phyloP scores from a whole-genome alignment of 2,888 invertebrate species.

The Callinectes sapidus region DNA sequence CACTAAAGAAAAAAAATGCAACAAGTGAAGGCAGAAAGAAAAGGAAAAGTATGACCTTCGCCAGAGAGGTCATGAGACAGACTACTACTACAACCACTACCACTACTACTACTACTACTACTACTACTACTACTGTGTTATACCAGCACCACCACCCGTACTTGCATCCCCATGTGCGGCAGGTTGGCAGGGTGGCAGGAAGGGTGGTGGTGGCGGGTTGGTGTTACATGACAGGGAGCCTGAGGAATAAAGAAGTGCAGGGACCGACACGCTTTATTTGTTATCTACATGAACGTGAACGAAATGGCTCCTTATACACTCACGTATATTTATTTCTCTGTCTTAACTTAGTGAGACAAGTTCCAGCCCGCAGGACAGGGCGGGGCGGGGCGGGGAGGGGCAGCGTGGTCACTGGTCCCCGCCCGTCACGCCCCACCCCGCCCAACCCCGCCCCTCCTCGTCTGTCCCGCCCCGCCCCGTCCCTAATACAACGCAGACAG shows the following conservation, averaged over 20 bases:
- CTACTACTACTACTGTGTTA: background rate
- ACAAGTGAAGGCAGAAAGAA: too few relatives aligned
- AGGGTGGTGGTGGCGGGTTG: background rate
- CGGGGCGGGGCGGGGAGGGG: conserved; percentile 2
- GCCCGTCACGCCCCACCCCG: background rate
- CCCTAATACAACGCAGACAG: background rate
- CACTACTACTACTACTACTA: background rate
- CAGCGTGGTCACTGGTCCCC: background rate
- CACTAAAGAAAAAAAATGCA: too few relatives aligned
- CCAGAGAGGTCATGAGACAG: too few relatives aligned
- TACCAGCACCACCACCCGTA: background rate
- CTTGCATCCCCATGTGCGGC: background rate
- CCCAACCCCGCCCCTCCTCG: background rate
- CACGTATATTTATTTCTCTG: conserved; percentile 31
- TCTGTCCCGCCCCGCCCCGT: background rate
- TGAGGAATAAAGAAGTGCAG: conserved; percentile 45
- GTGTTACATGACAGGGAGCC: background rate
- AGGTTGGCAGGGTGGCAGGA: background rate
- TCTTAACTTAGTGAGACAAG: conserved; percentile 40
- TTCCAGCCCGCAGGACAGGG: conserved; percentile 43
- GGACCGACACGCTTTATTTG: conserved; percentile 59
- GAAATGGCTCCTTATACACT: conserved; percentile 40
- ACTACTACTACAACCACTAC: background rate
- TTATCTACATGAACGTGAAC: conserved; percentile 56
- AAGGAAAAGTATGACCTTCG: too few relatives aligned